Evolutionary conservation across 2,797 vertebrate genomes (phyloP).

Genomic region (Acanthiza pusilla): DNA sequence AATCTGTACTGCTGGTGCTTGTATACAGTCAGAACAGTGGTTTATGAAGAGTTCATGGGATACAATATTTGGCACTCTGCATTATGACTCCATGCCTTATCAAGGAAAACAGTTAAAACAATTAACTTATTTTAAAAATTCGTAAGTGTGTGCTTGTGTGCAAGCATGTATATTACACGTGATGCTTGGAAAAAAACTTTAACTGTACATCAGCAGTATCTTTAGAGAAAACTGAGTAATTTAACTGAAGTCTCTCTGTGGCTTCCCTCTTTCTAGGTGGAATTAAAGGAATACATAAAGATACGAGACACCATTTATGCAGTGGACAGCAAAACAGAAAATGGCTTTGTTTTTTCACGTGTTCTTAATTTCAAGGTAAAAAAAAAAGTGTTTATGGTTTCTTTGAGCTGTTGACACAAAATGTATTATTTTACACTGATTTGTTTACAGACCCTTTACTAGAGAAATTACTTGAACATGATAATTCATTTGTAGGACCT

Average conservation of each 20-base stretch:
- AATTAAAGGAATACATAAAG: slow-evolving; percentile 92
- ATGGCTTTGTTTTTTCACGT: slow-evolving; percentile 83
- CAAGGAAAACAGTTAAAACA: not conserved
- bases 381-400: not conserved
- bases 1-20: not conserved
- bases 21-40: not conserved
- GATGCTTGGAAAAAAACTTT: not conserved
- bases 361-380: slow-evolving; percentile 85
- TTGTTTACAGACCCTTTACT: not conserved
- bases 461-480: not conserved
- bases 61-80: not conserved
- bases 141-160: not conserved
- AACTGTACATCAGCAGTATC: not conserved
- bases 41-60: not conserved
- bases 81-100: not conserved
- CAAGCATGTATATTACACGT: not conserved
- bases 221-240: not conserved
- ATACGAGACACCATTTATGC: slow-evolving; percentile 86
- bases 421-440: not conserved
- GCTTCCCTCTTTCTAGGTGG: slow-evolving; percentile 75
- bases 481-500: not conserved
- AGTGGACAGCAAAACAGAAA: slow-evolving; percentile 81
- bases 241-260: not conserved
- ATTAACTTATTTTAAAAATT: not conserved
- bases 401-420: not conserved